Evolutionary conservation across 2,888 invertebrate genomes (phyloP).

Genomic region (Cerceris rybyensis): DNA sequence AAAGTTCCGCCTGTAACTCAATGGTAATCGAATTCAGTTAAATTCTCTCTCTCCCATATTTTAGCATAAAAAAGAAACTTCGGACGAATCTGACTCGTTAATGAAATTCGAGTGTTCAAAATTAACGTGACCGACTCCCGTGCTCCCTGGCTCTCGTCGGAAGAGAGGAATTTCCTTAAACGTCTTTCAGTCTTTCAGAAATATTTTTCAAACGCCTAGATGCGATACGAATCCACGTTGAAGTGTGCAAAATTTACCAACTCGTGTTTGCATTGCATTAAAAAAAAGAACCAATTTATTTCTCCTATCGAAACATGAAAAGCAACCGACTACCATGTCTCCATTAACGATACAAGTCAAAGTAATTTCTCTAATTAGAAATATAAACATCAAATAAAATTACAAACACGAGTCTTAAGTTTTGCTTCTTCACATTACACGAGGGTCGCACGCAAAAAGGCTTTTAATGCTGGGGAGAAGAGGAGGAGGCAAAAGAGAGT

Average conservation of each 20-base stretch:
- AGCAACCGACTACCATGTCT: too few species aligned
- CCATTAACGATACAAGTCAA: too few species aligned
- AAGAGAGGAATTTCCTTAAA: neutral
- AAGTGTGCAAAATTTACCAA: conserved; percentile 16
- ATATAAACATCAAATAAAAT: too few species aligned
- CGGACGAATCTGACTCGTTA: too few species aligned
- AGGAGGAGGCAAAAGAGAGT: conserved; percentile 30
- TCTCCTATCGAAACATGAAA: too few species aligned
- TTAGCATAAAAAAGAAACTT: too few species aligned
- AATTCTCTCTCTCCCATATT: too few species aligned
- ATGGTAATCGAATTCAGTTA: too few species aligned
- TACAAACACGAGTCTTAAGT: conserved; percentile 4
- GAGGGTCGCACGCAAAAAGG: conserved; percentile 39
- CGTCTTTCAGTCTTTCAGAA: neutral
- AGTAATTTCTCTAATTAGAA: neutral
- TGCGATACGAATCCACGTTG: conserved; percentile 24
- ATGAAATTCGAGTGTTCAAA: neutral
- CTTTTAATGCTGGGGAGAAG: conserved; percentile 46
- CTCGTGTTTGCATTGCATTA: neutral
- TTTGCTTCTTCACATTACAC: conserved; percentile 2
- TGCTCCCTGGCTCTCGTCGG: conserved; percentile 1
- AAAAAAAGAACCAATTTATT: neutral
- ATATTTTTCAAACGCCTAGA: conserved; percentile 9
- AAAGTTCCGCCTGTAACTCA: too few species aligned
- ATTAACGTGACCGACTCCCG: conserved; percentile 17